Conservation (phyloP, 2,113 vertebrate species). For the western clawed frog (Xenopus tropicalis) region UCB_Xtro_10.0 CM004444.2:129211001-129211500, state of each 20-base stretch:
- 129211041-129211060: constrained; percentile 56
- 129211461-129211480: no score
- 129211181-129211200: constrained; percentile 31
- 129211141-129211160: constrained; percentile 22
- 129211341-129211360: no score
- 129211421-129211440: no score
- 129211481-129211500: no score
- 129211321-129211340: no score
- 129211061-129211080: constrained; percentile 38
- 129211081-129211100: constrained; percentile 48
- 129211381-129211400: no score
- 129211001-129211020: constrained; percentile 51
- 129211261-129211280: no score
- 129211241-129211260: not conserved
- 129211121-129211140: constrained; percentile 37
- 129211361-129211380: no score
- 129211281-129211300: not conserved
- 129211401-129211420: no score
- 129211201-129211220: not conserved
- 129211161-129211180: constrained; percentile 43
- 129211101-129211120: constrained; percentile 26
- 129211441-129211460: no score
- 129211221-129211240: constrained; percentile 12
- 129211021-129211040: constrained; percentile 48
- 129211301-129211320: not conserved